phyloP scores from a whole-genome alignment of 2,797 vertebrate species.

The Pelodytes ibericus region DNA sequence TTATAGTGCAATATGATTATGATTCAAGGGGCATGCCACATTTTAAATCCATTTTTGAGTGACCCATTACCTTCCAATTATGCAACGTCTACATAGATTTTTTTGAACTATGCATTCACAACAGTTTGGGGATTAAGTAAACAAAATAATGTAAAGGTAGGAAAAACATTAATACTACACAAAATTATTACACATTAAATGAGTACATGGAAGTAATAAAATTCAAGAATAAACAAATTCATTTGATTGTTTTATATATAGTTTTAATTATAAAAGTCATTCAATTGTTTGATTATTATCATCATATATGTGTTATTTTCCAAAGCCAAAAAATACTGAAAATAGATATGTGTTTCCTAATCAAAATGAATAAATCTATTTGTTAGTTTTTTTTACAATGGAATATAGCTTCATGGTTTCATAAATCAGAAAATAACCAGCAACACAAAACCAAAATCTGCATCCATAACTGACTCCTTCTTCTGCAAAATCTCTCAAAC shows the following conservation, averaged over 20 bases:
- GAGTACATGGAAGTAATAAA: too few relatives aligned
- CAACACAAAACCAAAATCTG: constrained; percentile 44
- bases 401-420: constrained; percentile 19
- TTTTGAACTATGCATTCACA: too few relatives aligned
- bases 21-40: too few relatives aligned
- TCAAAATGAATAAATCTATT: constrained; percentile 42
- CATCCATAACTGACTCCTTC: constrained; percentile 43
- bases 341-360: constrained; percentile 42
- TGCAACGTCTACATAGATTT: too few relatives aligned
- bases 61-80: too few relatives aligned
- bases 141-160: too few relatives aligned
- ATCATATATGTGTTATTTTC: constrained; percentile 30
- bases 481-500: constrained; percentile 31
- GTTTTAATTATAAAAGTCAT: constrained; percentile 44
- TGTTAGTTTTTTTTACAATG: constrained; percentile 35
- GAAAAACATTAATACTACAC: too few relatives aligned
- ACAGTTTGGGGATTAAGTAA: too few relatives aligned
- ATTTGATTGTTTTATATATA: neutral
- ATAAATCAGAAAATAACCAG: constrained; percentile 25
- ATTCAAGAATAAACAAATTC: too few relatives aligned
- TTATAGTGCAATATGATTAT: too few relatives aligned
- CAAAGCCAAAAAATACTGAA: constrained; percentile 47
- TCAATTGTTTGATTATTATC: constrained; percentile 45
- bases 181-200: too few relatives aligned
- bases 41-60: too few relatives aligned